Evolutionary conservation across 2,888 invertebrate species (phyloP).

Genomic region (Icerya purchasi): DNA sequence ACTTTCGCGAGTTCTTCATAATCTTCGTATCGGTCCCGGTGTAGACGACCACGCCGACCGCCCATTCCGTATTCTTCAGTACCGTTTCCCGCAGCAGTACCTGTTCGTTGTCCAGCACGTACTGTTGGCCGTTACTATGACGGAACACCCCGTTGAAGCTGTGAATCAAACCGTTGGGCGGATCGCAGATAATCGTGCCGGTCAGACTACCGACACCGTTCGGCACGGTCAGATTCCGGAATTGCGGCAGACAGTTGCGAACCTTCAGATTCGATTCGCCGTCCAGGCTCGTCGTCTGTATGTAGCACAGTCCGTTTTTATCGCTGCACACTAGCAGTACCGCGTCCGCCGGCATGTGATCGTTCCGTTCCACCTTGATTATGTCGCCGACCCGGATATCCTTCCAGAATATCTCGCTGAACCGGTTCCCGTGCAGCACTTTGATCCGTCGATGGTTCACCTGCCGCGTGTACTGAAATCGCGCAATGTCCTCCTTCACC

Average conservation of each 20-base stretch:
- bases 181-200: slow-evolving; percentile 13
- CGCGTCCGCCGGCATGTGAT: slow-evolving; percentile 92
- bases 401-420: slow-evolving; percentile 46
- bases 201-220: neutral
- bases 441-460: neutral
- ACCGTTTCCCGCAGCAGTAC: slow-evolving; percentile 11
- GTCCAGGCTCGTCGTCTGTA: slow-evolving; percentile 12
- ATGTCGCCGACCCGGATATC: slow-evolving; percentile 77
- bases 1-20: slow-evolving; percentile 6
- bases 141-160: slow-evolving; percentile 10
- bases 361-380: slow-evolving; percentile 72
- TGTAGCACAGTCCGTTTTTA: slow-evolving; percentile 8
- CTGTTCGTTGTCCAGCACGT: slow-evolving; percentile 5
- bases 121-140: neutral
- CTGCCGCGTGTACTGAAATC: slow-evolving; percentile 2
- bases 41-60: slow-evolving; percentile 13
- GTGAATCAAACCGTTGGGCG: slow-evolving; percentile 11
- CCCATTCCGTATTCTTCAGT: slow-evolving; percentile 13
- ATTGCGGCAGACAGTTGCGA: slow-evolving; percentile 1
- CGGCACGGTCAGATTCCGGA: neutral
- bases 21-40: slow-evolving; percentile 14
- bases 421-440: neutral
- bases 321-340: slow-evolving; percentile 35
- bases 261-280: slow-evolving; percentile 14
- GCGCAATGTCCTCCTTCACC: slow-evolving; percentile 10